phyloP scores from a whole-genome alignment of 2,888 invertebrate species.

The Zaprionus bogoriensis region DNA sequence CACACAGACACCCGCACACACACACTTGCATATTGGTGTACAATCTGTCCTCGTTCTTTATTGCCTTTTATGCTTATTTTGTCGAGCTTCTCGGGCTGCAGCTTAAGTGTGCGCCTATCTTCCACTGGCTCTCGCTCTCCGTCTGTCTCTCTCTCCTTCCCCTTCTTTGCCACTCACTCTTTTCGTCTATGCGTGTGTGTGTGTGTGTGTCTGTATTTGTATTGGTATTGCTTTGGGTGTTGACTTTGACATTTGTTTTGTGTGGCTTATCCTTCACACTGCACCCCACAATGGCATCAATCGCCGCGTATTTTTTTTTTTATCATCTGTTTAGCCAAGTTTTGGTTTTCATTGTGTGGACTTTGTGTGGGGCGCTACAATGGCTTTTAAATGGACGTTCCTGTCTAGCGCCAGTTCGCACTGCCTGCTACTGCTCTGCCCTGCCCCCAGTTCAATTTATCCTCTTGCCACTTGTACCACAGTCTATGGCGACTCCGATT shows the following conservation, averaged over 20 bases:
- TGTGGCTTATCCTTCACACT: slow-evolving; percentile 70
- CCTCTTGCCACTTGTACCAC: neutral
- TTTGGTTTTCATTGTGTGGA: slow-evolving; percentile 68
- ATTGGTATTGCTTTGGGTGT: slow-evolving; percentile 56
- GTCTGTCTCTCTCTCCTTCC: neutral
- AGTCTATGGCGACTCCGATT: slow-evolving; percentile 61
- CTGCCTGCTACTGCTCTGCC: neutral
- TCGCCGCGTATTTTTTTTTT: slow-evolving; percentile 59
- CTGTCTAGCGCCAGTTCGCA: neutral
- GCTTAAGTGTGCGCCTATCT: slow-evolving; percentile 41
- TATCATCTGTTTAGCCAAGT: slow-evolving; percentile 71
- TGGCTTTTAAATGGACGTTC: slow-evolving; percentile 68
- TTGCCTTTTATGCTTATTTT: slow-evolving; percentile 51
- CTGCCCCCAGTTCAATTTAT: neutral
- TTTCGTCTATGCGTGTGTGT: neutral
- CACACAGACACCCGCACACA: slow-evolving; percentile 8
- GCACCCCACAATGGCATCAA: slow-evolving; percentile 60
- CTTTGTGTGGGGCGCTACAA: slow-evolving; percentile 58
- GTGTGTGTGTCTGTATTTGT: slow-evolving; percentile 26
- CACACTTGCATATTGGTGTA: slow-evolving; percentile 1
- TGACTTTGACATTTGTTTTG: slow-evolving; percentile 79
- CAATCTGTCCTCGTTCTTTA: slow-evolving; percentile 7
- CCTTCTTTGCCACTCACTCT: too few relatives aligned
- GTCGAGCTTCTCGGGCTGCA: slow-evolving; percentile 34
- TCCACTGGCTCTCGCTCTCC: neutral